Conservation (phyloP, 2,888 invertebrate genomes). For the Polydesmus complanatus region DNA sequence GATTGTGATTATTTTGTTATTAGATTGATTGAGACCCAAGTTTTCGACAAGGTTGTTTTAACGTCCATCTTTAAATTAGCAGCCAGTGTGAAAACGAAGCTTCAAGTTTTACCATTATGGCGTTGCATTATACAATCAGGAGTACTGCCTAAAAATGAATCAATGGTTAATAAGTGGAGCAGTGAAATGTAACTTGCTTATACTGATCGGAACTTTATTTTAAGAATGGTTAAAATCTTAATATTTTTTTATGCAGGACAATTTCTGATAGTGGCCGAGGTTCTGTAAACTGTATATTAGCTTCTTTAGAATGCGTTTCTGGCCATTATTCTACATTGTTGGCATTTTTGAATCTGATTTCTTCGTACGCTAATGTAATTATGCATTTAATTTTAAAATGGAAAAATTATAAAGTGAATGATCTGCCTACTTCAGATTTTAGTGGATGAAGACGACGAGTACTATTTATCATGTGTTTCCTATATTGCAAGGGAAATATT, state of each 20-base stretch:
- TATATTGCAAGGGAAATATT: constrained; percentile 32
- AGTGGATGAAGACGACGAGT: constrained; percentile 19
- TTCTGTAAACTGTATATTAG: constrained; percentile 16
- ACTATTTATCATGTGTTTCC: constrained; percentile 24
- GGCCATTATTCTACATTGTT: constrained; percentile 19
- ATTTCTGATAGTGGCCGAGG: constrained; percentile 15
- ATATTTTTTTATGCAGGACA: too few relatives aligned
- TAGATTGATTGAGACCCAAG: background rate
- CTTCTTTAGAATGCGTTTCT: constrained; percentile 19
- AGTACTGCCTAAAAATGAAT: background rate
- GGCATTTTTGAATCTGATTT: constrained; percentile 19
- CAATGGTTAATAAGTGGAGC: background rate
- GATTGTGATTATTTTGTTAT: too few relatives aligned
- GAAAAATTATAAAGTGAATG: background rate
- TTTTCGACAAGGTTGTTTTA: background rate
- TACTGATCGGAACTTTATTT: too few relatives aligned
- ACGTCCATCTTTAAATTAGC: background rate
- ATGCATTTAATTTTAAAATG: background rate
- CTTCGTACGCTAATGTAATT: constrained; percentile 13
- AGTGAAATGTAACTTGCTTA: too few relatives aligned
- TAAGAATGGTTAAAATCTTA: too few relatives aligned
- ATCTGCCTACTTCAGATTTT: constrained; percentile 13
- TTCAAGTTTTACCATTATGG: background rate
- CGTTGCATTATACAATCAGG: background rate
- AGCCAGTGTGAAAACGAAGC: background rate